Percentiles rank a stretch among this genome's conserved stretches.
These are phyloP conservation scores for Spisula subtruncata DNA, from an alignment of 2,888 invertebrate species.

Conservation along the genomic window DNA sequence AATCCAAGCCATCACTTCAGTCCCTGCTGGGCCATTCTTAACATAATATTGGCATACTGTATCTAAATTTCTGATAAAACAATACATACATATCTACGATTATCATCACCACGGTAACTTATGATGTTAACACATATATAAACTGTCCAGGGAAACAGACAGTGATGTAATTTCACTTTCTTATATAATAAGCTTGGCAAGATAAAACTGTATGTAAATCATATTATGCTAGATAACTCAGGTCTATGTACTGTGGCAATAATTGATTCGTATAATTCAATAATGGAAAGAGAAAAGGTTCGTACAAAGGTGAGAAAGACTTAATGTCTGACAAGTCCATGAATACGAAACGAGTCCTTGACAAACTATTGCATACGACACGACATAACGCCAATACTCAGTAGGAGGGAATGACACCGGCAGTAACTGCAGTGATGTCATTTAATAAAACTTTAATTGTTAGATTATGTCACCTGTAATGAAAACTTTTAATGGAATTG, in stretches of 20 bases:
- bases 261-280: slow-evolving; percentile 1
- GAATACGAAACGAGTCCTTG: too few species aligned
- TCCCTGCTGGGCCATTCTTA: not conserved
- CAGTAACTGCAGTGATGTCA: too few species aligned
- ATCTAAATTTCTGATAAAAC: not conserved
- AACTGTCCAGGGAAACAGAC: slow-evolving; percentile 24
- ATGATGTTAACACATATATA: slow-evolving; percentile 29
- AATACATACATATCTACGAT: slow-evolving; percentile 15
- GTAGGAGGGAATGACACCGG: too few species aligned
- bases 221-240: not conserved
- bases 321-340: too few species aligned
- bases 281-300: not conserved
- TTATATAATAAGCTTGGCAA: not conserved
- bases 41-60: not conserved
- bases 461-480: not conserved
- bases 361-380: too few species aligned
- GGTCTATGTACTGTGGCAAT: not conserved
- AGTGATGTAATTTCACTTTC: not conserved
- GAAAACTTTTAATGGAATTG: not conserved
- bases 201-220: not conserved
- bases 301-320: too few species aligned
- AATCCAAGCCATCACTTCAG: not conserved
- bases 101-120: slow-evolving; percentile 27
- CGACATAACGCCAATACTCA: too few species aligned
- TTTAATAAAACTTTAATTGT: too few species aligned